phyloP scores from a whole-genome alignment of 2,113 vertebrate genomes.

The Silurus asotus region DNA sequence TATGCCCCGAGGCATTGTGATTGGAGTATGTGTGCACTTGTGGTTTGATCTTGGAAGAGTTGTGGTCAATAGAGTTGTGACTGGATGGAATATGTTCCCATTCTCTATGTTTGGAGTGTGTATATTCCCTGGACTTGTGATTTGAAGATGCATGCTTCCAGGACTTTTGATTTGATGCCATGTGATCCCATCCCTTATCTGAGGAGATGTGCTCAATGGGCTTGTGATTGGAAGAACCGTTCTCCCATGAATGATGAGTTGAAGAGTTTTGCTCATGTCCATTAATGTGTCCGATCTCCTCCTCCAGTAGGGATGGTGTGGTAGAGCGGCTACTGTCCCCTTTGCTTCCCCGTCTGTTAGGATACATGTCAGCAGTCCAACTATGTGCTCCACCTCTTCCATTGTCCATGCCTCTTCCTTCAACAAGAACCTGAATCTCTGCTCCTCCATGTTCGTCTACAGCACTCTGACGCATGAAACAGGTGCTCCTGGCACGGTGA shows the following conservation, averaged over 20 bases:
- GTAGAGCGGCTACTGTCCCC: slow-evolving; percentile 76
- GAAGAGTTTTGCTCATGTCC: slow-evolving; percentile 81
- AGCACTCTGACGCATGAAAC: slow-evolving; percentile 88
- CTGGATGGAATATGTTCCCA: slow-evolving; percentile 73
- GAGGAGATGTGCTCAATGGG: slow-evolving; percentile 71
- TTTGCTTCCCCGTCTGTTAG: slow-evolving; percentile 70
- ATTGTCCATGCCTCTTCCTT: slow-evolving; percentile 76
- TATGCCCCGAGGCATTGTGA: slow-evolving; percentile 75
- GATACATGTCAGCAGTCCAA: slow-evolving; percentile 83
- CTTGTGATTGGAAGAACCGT: slow-evolving; percentile 84
- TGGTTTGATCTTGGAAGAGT: slow-evolving; percentile 73
- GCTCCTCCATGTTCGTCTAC: slow-evolving; percentile 85
- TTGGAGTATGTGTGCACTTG: slow-evolving; percentile 74
- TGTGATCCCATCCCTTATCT: slow-evolving; percentile 54
- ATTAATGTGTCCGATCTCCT: slow-evolving; percentile 78
- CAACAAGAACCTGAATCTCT: slow-evolving; percentile 94
- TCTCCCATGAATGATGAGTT: slow-evolving; percentile 85
- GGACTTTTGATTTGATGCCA: slow-evolving; percentile 83
- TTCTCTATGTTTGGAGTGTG: slow-evolving; percentile 63
- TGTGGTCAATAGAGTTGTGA: slow-evolving; percentile 73
- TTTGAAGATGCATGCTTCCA: slow-evolving; percentile 79
- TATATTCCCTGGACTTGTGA: slow-evolving; percentile 81
- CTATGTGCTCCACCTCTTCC: slow-evolving; percentile 76
- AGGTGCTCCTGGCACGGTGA: slow-evolving; percentile 81
- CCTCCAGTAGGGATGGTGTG: slow-evolving; percentile 76